Base-by-base conservation (phyloP, 2,797 vertebrate species). In the Lepus townsendii region DNA sequence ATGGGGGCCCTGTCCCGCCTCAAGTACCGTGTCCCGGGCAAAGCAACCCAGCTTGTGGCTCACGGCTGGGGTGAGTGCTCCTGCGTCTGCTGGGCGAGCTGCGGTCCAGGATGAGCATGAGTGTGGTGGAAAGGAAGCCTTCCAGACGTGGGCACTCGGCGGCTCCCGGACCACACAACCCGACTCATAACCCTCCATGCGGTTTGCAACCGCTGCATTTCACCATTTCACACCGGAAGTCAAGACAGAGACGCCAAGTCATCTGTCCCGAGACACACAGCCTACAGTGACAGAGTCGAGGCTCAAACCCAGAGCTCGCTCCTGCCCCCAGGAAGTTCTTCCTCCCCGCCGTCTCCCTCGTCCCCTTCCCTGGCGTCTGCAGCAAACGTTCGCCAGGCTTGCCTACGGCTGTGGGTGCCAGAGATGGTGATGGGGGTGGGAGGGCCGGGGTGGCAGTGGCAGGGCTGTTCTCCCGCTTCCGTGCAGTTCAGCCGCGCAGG, bases 11-110 rank as follows among this genome's bases (percentile, higher is more conserved):
- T 35, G 68, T 32, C 17, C 54, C 32, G 52, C 65, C 30, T 3
- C 63, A 14, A 72, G 79, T 2, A 69, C 62, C 19, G 0, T 0
- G 0, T 71, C 30, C 85, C 57, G 77, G 85, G 83, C 88, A 6
- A 0, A 0, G 87, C 88, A 85, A 93, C 79, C 42, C 76, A 92
- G 87, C 38, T 95, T 50, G 32, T 80, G 96, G 92, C 93, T 95
- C 93, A 88, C 77, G 96, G 94, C 75, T 7, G 26, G 68, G 11
- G 75, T 8, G 93, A n/a, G 0, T 11, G 4, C 27, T 30, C 63
- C 22, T 26, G 60, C 14, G 16, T 73, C 90, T 86, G 38, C 42
- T 63, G 54, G 30, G 24, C 16, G 83, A 97, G 68, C 85, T 20
- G 20, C 5, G 30, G 83, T 32, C 0, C 4, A 85, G 90, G 63